Evolutionary conservation across 2,888 invertebrate genomes (phyloP).

Genomic region (Acrobasis repandana): DNA sequence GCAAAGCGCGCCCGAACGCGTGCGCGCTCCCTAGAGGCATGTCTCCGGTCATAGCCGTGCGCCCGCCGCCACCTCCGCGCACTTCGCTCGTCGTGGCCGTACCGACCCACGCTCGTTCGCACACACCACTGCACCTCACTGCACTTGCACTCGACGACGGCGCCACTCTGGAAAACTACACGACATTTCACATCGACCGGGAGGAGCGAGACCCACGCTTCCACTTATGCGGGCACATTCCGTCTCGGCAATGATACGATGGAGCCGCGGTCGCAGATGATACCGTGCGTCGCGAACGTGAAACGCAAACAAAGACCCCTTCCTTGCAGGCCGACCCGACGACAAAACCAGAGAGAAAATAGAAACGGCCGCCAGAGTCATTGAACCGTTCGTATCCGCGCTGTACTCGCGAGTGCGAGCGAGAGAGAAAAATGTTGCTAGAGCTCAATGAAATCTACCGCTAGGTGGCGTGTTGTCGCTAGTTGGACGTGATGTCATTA

Average conservation of each 20-base stretch:
- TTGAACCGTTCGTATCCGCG: conserved; percentile 76
- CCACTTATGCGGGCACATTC: conserved; percentile 80
- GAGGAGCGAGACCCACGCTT: conserved; percentile 78
- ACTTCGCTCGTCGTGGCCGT: conserved; percentile 76
- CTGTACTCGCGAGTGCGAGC: conserved; percentile 65
- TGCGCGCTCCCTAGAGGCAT: conserved; percentile 82
- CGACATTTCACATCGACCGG: conserved; percentile 77
- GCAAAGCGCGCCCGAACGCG: conserved; percentile 78
- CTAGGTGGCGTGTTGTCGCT: conserved; percentile 55
- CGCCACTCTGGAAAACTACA: conserved; percentile 76
- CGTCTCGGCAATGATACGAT: conserved; percentile 74
- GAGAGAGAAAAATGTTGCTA: conserved; percentile 50
- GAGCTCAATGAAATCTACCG: conserved; percentile 31
- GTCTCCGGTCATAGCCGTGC: conserved; percentile 80
- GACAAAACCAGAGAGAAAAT: conserved; percentile 82
- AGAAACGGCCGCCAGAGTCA: conserved; percentile 81
- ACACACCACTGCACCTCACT: conserved; percentile 80
- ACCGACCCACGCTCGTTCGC: conserved; percentile 73
- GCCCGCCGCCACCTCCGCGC: conserved; percentile 75
- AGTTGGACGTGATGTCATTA: conserved; percentile 38
- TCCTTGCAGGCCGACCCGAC: conserved; percentile 71
- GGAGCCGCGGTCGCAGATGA: conserved; percentile 65
- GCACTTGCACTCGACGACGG: conserved; percentile 78
- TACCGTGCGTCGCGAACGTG: conserved; percentile 78
- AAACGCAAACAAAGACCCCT: conserved; percentile 82